These are phyloP conservation scores for Peromyscus attwateri DNA, from an alignment of 2,797 vertebrate genomes.

Conservation along the genomic window DNA sequence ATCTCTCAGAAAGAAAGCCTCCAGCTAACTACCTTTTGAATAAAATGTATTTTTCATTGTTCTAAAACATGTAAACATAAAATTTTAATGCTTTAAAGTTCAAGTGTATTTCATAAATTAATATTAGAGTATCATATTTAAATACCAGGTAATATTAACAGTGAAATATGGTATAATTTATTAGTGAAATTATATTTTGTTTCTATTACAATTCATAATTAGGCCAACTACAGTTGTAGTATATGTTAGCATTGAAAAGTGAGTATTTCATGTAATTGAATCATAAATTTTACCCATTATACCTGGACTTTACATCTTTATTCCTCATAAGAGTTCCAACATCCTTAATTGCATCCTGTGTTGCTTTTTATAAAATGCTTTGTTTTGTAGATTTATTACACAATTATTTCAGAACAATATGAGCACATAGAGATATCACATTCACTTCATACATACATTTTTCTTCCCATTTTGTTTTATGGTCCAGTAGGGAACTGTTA, in stretches of 20 bases:
- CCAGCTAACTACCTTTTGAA: neutral
- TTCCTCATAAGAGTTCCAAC: conserved; percentile 52
- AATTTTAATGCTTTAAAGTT: conserved; percentile 28
- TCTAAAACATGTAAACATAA: neutral
- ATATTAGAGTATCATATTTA: conserved; percentile 35
- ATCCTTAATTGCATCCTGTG: conserved; percentile 64
- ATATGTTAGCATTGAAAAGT: conserved; percentile 62
- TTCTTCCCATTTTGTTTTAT: conserved; percentile 66
- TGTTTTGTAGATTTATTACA: conserved; percentile 71
- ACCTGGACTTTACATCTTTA: conserved; percentile 69
- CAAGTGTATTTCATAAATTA: conserved; percentile 36
- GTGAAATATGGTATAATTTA: conserved; percentile 55
- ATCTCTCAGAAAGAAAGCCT: conserved; percentile 47
- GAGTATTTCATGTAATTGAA: conserved; percentile 66
- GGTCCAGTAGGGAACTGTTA: neutral
- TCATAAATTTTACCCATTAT: conserved; percentile 74
- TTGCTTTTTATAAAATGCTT: conserved; percentile 64
- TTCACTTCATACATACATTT: conserved; percentile 58
- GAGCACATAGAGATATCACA: conserved; percentile 47
- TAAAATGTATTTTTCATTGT: conserved; percentile 9
- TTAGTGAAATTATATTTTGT: conserved; percentile 26
- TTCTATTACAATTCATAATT: conserved; percentile 63
- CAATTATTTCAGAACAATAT: conserved; percentile 74
- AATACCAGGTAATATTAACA: conserved; percentile 53
- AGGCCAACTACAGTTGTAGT: conserved; percentile 38